phyloP scores from a whole-genome alignment of 2,888 invertebrate genomes.

The Corythucha ciliata region DNA sequence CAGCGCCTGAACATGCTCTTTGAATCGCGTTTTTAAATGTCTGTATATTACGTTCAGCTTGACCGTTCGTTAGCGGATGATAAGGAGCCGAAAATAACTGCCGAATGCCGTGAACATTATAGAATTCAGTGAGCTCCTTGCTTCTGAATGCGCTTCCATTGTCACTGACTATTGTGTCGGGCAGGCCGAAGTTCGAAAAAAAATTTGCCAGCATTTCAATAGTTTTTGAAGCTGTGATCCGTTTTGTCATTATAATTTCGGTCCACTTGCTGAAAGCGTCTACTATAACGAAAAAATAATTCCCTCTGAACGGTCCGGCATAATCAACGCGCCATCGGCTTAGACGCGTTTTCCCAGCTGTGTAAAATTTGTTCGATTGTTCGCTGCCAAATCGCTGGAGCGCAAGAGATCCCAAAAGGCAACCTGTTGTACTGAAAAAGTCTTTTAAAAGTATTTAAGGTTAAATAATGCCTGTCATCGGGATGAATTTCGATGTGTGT shows the following conservation, averaged over 20 bases:
- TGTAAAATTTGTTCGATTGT: slow-evolving; percentile 4
- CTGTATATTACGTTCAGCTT: too few relatives aligned
- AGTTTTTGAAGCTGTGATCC: slow-evolving; percentile 5
- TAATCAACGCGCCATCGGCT: too few relatives aligned
- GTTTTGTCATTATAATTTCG: slow-evolving; percentile 6
- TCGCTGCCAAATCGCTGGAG: slow-evolving; percentile 1
- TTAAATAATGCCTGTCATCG: slow-evolving; percentile 2
- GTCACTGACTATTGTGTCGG: slow-evolving; percentile 2
- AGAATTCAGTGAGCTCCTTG: not conserved
- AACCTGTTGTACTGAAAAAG: not conserved
- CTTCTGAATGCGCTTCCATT: slow-evolving; percentile 6
- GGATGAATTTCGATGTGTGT: slow-evolving; percentile 2
- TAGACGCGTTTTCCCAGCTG: too few relatives aligned
- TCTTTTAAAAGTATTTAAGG: slow-evolving; percentile 5
- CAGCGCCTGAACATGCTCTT: too few relatives aligned
- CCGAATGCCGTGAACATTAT: too few relatives aligned
- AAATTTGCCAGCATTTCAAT: not conserved
- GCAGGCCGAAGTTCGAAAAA: slow-evolving; percentile 4
- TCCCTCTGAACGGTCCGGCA: slow-evolving; percentile 22
- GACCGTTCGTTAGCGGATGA: too few relatives aligned
- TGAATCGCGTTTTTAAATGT: too few relatives aligned
- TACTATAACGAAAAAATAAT: slow-evolving; percentile 19
- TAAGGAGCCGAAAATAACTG: too few relatives aligned
- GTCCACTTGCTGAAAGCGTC: slow-evolving; percentile 24
- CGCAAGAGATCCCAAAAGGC: slow-evolving; percentile 3